Conservation (phyloP, 2,113 vertebrate genomes). For the Pelobates fuscus region DNA sequence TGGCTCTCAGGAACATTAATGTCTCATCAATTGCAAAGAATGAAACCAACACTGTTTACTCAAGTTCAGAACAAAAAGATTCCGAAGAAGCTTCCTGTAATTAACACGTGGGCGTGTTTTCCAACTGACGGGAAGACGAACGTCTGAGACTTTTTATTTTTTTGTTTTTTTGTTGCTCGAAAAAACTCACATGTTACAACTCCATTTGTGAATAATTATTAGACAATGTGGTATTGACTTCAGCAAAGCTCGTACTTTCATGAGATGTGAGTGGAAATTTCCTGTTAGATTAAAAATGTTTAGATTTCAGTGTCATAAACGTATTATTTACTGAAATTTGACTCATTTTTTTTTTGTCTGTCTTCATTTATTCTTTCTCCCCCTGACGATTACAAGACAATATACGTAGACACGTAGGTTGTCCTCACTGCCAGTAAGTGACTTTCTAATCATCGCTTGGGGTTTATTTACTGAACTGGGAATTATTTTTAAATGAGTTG, state of each 20-base stretch:
- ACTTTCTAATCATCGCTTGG: no score
- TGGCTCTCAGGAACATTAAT: slow-evolving; percentile 74
- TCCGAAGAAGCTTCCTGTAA: slow-evolving; percentile 72
- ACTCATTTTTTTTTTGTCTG: slow-evolving; percentile 43
- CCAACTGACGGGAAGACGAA: slow-evolving; percentile 78
- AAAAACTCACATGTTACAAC: slow-evolving; percentile 74
- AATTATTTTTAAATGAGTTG: no score
- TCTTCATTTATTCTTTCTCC: background rate
- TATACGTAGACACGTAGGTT: no score
- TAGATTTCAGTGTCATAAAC: slow-evolving; percentile 70
- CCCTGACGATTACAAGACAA: no score
- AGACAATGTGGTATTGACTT: slow-evolving; percentile 71
- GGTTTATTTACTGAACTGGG: no score
- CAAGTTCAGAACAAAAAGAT: slow-evolving; percentile 76
- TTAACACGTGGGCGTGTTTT: slow-evolving; percentile 81
- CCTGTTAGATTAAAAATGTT: slow-evolving; percentile 68
- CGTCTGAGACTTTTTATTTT: slow-evolving; percentile 55
- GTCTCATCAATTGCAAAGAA: slow-evolving; percentile 75
- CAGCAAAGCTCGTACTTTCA: slow-evolving; percentile 67
- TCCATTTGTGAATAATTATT: slow-evolving; percentile 78
- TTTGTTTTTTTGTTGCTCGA: slow-evolving; percentile 59
- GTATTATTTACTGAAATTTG: slow-evolving; percentile 53
- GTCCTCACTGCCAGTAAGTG: no score
- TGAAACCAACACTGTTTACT: slow-evolving; percentile 75
- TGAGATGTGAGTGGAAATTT: slow-evolving; percentile 68